phyloP scores from a whole-genome alignment of 1,140 invertebrate genomes.

The Camponotus floridanus region DNA sequence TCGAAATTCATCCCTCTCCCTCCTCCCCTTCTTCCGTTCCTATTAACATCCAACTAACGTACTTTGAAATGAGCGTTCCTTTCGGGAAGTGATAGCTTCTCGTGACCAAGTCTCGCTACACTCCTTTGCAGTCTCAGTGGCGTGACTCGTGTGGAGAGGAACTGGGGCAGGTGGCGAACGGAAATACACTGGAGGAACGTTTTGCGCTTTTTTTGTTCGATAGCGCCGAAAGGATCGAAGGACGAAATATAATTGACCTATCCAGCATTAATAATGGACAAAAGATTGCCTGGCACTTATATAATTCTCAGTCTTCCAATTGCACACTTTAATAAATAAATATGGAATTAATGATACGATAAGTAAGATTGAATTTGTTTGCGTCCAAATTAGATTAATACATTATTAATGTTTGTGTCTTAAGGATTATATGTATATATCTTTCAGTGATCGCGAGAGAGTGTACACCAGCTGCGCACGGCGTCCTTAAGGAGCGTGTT shows the following conservation, averaged over 20 bases:
- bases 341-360: not conserved
- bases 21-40: not conserved
- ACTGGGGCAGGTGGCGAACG: constrained; percentile 33
- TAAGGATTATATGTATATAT: not conserved
- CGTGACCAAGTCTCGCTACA: constrained; percentile 18
- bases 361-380: constrained; percentile 1
- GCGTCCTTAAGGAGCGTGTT: not conserved
- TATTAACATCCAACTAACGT: not conserved
- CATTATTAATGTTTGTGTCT: not conserved
- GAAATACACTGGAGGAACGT: constrained; percentile 66
- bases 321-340: constrained; percentile 2
- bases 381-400: not conserved
- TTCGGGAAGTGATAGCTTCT: constrained; percentile 28
- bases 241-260: constrained; percentile 20
- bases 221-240: not conserved
- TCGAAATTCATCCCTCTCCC: not conserved
- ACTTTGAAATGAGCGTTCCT: not conserved
- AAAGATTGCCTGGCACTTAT: not conserved
- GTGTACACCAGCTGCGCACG: not conserved
- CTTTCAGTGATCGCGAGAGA: constrained; percentile 6
- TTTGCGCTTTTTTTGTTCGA: not conserved
- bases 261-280: not conserved
- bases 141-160: not conserved
- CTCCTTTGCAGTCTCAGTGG: constrained; percentile 1
- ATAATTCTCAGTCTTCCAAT: constrained; percentile 17